Percentiles rank a stretch among this genome's conserved stretches.
Evolutionary conservation across 2,113 vertebrate genomes (phyloP).

Genomic region (Leptosomus discolor): DNA sequence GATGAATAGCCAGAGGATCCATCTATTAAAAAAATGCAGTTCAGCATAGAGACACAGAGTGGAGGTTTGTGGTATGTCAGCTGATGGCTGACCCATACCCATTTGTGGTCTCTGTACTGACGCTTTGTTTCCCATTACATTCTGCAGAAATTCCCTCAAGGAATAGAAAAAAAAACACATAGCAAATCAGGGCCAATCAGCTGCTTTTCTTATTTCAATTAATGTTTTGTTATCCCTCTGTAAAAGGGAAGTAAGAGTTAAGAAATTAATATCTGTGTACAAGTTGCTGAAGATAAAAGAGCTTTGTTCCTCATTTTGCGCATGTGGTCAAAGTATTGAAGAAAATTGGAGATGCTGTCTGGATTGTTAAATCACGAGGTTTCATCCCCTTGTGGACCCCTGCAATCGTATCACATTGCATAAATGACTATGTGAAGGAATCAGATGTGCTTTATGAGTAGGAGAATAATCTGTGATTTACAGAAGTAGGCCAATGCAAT

Average conservation of each 20-base stretch:
- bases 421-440: neutral
- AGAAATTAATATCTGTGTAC: neutral
- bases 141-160: neutral
- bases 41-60: neutral
- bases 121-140: neutral
- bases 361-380: neutral
- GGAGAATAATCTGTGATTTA: conserved; percentile 8
- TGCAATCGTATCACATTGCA: neutral
- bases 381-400: neutral
- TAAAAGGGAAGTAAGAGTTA: neutral
- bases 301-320: neutral
- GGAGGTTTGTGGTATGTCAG: neutral
- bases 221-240: neutral
- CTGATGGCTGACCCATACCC: neutral
- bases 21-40: neutral
- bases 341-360: neutral
- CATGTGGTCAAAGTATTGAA: neutral
- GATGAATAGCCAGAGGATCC: neutral
- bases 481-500: conserved; percentile 22
- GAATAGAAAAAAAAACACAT: neutral
- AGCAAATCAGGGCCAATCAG: neutral
- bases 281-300: neutral
- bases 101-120: neutral
- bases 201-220: conserved; percentile 34
- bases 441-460: neutral